Evolutionary conservation across 1,140 invertebrate genomes (phyloP).

Genomic region (Antheraea pernyi): DNA sequence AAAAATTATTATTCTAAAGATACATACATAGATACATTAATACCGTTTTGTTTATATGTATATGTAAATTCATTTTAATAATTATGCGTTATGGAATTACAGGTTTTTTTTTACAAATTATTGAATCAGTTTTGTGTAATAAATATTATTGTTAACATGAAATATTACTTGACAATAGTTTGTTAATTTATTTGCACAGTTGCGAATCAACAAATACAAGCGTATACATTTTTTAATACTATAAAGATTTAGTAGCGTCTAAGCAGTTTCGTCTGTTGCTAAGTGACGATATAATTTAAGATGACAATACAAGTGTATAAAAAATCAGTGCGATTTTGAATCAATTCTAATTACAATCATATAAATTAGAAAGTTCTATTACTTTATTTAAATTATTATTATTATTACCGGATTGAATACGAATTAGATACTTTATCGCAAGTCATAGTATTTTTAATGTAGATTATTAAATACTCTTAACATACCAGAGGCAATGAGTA

Average conservation of each 20-base stretch:
- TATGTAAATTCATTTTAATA: too few species aligned
- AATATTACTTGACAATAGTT: conserved; percentile 16
- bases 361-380: too few species aligned
- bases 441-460: not conserved
- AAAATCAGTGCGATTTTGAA: too few species aligned
- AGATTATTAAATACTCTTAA: not conserved
- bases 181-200: conserved; percentile 17
- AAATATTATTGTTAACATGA: not conserved
- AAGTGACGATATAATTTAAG: too few species aligned
- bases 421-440: not conserved
- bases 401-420: not conserved
- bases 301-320: too few species aligned
- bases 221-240: too few species aligned
- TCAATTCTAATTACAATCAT: too few species aligned
- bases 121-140: not conserved
- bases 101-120: not conserved
- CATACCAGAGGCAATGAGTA: conserved; percentile 22
- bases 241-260: too few species aligned
- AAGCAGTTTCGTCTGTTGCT: too few species aligned
- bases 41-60: not conserved
- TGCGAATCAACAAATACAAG: not conserved
- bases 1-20: not conserved
- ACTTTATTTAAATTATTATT: too few species aligned
- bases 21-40: not conserved
- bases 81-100: too few species aligned